Percentiles rank a stretch among this genome's conserved stretches.
Conservation (phyloP, 2,113 vertebrate genomes). For the Planiliza haematocheilus region DNA sequence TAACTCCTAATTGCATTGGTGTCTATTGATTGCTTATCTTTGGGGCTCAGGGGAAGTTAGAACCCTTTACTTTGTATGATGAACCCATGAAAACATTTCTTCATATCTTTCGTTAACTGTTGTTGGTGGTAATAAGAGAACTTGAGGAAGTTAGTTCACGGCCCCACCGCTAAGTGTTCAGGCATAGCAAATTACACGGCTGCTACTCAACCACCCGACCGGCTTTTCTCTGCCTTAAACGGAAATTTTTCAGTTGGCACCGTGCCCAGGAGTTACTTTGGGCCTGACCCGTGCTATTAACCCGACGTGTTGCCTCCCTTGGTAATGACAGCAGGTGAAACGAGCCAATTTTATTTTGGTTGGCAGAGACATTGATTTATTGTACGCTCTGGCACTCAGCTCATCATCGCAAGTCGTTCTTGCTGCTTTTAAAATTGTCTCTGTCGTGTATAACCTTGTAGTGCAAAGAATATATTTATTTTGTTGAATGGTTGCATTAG, state of each 20-base stretch:
- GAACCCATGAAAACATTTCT: not conserved
- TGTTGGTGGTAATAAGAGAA: not conserved
- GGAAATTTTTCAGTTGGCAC: slow-evolving; percentile 43
- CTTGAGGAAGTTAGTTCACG: slow-evolving; percentile 16
- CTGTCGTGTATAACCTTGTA: too few relatives aligned
- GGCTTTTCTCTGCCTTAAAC: slow-evolving; percentile 28
- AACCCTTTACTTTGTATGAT: not conserved
- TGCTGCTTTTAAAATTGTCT: not conserved
- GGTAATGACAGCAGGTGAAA: slow-evolving; percentile 52
- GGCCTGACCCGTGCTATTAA: slow-evolving; percentile 47
- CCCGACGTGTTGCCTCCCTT: slow-evolving; percentile 30
- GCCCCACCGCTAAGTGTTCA: slow-evolving; percentile 1
- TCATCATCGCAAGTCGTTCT: slow-evolving; percentile 8
- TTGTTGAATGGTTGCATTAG: slow-evolving; percentile 1
- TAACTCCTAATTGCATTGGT: too few relatives aligned
- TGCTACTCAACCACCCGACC: slow-evolving; percentile 4
- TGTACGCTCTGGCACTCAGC: not conserved
- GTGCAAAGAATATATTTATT: too few relatives aligned
- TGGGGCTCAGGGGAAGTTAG: not conserved
- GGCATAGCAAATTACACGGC: slow-evolving; percentile 28
- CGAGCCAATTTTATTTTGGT: slow-evolving; percentile 34
- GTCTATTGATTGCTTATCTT: too few relatives aligned
- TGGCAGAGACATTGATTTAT: slow-evolving; percentile 33
- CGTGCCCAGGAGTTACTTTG: slow-evolving; percentile 51
- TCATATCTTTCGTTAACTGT: not conserved